Conservation (phyloP, 2,888 invertebrate species). For the Fragum fragum region DNA sequence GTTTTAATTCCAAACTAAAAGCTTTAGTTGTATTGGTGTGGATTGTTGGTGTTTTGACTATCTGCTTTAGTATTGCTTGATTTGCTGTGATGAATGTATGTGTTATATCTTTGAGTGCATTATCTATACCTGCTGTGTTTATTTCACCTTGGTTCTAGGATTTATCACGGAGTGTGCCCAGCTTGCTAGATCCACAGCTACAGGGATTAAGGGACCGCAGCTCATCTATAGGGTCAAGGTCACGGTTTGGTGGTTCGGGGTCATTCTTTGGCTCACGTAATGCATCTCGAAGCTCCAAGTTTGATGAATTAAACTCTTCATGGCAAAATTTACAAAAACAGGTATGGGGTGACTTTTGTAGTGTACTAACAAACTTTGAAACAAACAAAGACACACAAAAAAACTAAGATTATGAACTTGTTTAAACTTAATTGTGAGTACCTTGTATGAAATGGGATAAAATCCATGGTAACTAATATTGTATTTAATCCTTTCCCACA, state of each 20-base stretch:
- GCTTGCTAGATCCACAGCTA: conserved; percentile 71
- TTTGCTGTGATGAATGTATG: background rate
- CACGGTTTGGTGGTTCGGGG: conserved; percentile 62
- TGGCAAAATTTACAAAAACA: conserved; percentile 81
- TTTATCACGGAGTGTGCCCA: conserved; percentile 72
- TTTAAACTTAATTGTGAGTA: too few relatives aligned
- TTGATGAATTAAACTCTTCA: conserved; percentile 76
- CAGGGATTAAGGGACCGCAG: conserved; percentile 68
- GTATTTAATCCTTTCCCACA: too few relatives aligned
- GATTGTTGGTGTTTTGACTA: too few relatives aligned
- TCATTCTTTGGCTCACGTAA: conserved; percentile 61
- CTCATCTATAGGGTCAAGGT: conserved; percentile 72
- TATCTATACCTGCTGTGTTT: conserved; percentile 32
- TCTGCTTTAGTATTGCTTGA: background rate
- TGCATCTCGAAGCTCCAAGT: conserved; percentile 64
- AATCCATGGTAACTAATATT: too few relatives aligned
- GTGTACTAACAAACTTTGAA: background rate
- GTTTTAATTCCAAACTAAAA: too few relatives aligned
- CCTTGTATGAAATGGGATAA: too few relatives aligned
- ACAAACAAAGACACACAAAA: background rate
- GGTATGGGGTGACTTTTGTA: conserved; percentile 63
- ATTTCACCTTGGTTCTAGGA: conserved; percentile 60
- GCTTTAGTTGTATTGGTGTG: too few relatives aligned
- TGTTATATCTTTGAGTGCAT: conserved; percentile 12
- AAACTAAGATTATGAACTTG: too few relatives aligned